Base-by-base conservation (phyloP, 2,113 vertebrate species). In the Calidris pugnax region DNA sequence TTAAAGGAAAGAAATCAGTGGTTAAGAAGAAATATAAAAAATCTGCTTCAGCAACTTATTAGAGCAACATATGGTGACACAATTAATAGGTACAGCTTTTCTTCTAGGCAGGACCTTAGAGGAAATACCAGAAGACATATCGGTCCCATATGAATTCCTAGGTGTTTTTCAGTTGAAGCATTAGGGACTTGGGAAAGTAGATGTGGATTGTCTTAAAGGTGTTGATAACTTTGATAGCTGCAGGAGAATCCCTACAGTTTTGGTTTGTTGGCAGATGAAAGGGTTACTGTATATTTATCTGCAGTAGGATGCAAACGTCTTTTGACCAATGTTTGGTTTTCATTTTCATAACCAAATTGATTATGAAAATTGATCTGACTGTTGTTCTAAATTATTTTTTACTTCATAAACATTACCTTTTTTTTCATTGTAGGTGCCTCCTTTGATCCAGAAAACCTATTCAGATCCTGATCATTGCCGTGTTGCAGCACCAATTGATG, bases 1-100 rank as follows among this genome's bases (percentile, higher is more conserved):
- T 98, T 99, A 55, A 99, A 99, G 97, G 99, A 99, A 97, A 99
- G 99, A 97, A 99, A 99, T 98, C 99, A 99, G 90, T 99, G 99
- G 99, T 98, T 99, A 95, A 98, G 99, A 96, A 98, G 99, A 96
- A 99, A 99, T 97, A 99, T 99, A 43, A 99, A 99, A 98, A 99
- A 99, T 95, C 98, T 99, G 69, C 98, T 99, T 72, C 99, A 99
- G 83, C 99, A 99, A 91, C 99, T 99, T 91, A 99, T 99, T 96
- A 98, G 99, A 97, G 99, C 99, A 92, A 99, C 99, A 12, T 99
- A 99, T 12, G 99, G 99, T 75, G 99, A 99, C 97, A 99, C 99
- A 59, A 99, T 99, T 96, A 99, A 99, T 96, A 99, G 99, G 99
- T 99, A 97, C 37, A 27, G 37, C 35, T 94, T 89, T 94, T 83